phyloP scores from a whole-genome alignment of 2,113 vertebrate genomes.

The Reinhardtius hippoglossoides region DNA sequence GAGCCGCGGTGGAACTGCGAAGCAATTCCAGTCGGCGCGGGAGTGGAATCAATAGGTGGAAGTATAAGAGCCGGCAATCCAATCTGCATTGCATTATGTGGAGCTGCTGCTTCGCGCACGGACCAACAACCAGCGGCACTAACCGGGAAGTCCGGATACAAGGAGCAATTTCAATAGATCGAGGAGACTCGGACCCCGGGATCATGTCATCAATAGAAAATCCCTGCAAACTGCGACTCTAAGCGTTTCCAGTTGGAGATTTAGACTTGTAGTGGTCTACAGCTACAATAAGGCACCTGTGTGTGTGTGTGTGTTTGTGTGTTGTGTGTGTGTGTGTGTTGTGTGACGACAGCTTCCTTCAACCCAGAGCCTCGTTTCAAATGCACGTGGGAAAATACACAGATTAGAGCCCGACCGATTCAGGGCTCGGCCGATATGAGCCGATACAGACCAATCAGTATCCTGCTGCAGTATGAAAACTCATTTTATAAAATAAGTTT shows the following conservation, averaged over 20 bases:
- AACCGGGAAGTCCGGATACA: background rate
- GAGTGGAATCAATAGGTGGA: slow-evolving; percentile 51
- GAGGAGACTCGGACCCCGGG: background rate
- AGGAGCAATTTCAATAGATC: background rate
- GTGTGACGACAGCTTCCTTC: slow-evolving; percentile 70
- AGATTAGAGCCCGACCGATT: background rate
- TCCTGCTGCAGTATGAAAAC: too few relatives aligned
- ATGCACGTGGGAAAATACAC: background rate
- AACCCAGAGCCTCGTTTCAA: slow-evolving; percentile 63
- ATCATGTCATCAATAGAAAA: slow-evolving; percentile 14
- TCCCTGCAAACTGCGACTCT: slow-evolving; percentile 57
- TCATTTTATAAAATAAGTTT: too few relatives aligned
- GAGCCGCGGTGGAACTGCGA: slow-evolving; percentile 36
- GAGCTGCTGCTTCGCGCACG: background rate
- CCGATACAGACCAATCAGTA: too few relatives aligned
- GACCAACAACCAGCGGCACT: background rate
- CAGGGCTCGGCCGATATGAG: too few relatives aligned
- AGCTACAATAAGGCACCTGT: slow-evolving; percentile 40
- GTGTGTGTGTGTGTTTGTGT: too few relatives aligned
- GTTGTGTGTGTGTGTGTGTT: slow-evolving; percentile 1
- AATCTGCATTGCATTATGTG: slow-evolving; percentile 46
- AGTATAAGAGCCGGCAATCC: slow-evolving; percentile 27
- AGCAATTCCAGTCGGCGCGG: slow-evolving; percentile 45
- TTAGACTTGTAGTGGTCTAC: background rate
- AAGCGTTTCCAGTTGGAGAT: slow-evolving; percentile 57